Percentiles rank a stretch among this genome's conserved stretches.
These are phyloP conservation scores for Umimayanthus kanabou DNA, from an alignment of 92 coral and sea anemone species.

Conservation along the genomic window DNA sequence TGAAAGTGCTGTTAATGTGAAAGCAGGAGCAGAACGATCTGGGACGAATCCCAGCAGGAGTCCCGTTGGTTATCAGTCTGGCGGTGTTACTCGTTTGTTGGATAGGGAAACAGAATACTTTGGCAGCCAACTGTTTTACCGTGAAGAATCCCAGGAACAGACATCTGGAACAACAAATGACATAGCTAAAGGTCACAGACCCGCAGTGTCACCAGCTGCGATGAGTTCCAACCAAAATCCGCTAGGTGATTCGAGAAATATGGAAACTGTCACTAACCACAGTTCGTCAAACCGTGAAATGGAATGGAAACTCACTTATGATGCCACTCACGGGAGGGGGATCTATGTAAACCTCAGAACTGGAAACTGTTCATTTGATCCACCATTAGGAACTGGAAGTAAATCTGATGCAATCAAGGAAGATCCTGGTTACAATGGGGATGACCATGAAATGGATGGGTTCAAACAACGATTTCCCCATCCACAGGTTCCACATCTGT, in stretches of 20 bases:
- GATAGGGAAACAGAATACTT: background rate
- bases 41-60: background rate
- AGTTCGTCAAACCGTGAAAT: background rate
- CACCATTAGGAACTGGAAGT: constrained; percentile 42
- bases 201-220: background rate
- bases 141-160: background rate
- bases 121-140: background rate
- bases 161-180: background rate
- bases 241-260: background rate
- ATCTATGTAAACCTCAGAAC: constrained; percentile 77
- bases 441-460: background rate
- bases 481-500: constrained; percentile 78
- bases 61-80: background rate
- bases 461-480: constrained; percentile 51
- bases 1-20: background rate
- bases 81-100: background rate
- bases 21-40: background rate
- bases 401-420: constrained; percentile 19
- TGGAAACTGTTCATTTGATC: constrained; percentile 79
- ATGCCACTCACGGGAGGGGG: constrained; percentile 52
- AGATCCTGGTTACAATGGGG: background rate
- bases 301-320: constrained; percentile 78
- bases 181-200: background rate
- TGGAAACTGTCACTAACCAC: background rate
- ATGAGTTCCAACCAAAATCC: background rate